Evolutionary conservation across 2,113 vertebrate species (phyloP).

Genomic region (Barbus barbus): DNA sequence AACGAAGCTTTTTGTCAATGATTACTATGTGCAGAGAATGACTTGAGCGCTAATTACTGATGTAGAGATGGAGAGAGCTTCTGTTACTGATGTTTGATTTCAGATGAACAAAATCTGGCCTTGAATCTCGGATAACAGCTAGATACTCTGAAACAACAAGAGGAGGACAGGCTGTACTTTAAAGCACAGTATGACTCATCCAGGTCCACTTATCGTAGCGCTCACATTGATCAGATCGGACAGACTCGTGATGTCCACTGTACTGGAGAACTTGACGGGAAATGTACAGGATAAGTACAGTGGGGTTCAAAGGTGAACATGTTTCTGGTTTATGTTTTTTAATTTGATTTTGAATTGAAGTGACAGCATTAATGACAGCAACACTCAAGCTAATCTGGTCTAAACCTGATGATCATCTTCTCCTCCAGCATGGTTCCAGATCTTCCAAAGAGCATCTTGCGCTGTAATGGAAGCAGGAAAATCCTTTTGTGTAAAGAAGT

Average conservation of each 20-base stretch:
- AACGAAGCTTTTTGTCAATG: neutral
- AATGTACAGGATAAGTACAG: neutral
- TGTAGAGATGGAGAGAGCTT: neutral
- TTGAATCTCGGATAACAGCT: conserved; percentile 9
- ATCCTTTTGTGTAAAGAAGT: neutral
- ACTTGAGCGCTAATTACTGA: neutral
- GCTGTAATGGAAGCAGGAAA: neutral
- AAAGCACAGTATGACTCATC: conserved; percentile 51
- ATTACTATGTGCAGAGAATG: neutral
- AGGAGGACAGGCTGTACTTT: conserved; percentile 39
- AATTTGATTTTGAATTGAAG: neutral
- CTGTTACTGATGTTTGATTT: neutral
- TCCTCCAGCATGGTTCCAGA: neutral
- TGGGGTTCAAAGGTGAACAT: neutral
- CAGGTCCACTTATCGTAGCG: conserved; percentile 20
- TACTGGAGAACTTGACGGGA: conserved; percentile 2
- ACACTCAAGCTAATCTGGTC: neutral
- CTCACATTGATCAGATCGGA: conserved; percentile 23
- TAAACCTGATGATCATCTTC: neutral
- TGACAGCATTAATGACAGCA: too few relatives aligned
- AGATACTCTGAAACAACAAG: conserved; percentile 32
- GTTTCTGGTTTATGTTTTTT: neutral
- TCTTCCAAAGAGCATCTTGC: too few relatives aligned
- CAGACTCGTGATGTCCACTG: neutral
- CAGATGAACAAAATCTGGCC: conserved; percentile 24